phyloP scores from a whole-genome alignment of 2,888 invertebrate genomes.

The Drosophila trichaetosa region DNA sequence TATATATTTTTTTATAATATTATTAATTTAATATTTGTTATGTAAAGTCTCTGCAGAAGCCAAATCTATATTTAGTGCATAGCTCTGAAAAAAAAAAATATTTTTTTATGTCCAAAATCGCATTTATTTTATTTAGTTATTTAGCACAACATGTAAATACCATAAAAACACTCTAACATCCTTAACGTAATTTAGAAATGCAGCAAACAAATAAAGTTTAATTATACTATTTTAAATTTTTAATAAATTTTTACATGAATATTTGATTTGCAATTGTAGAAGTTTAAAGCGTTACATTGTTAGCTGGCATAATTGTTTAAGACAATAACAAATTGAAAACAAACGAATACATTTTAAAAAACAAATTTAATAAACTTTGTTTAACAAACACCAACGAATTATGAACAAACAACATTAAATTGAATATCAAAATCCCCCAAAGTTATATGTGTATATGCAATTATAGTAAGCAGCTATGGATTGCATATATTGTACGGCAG shows the following conservation, averaged over 20 bases:
- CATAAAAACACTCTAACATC: slow-evolving; percentile 10
- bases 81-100: slow-evolving; percentile 35
- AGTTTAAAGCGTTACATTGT: slow-evolving; percentile 56
- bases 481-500: slow-evolving; percentile 12
- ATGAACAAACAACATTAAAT: slow-evolving; percentile 21
- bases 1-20: slow-evolving; percentile 12
- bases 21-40: slow-evolving; percentile 25
- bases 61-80: slow-evolving; percentile 70
- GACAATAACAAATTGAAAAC: slow-evolving; percentile 74
- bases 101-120: slow-evolving; percentile 59
- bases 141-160: slow-evolving; percentile 63
- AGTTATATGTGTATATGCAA: slow-evolving; percentile 16
- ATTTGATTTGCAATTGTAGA: slow-evolving; percentile 27
- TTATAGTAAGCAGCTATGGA: slow-evolving; percentile 27
- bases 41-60: slow-evolving; percentile 69
- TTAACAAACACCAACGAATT: slow-evolving; percentile 55
- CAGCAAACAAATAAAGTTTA: slow-evolving; percentile 7
- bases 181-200: slow-evolving; percentile 12
- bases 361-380: slow-evolving; percentile 39
- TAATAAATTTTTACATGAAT: slow-evolving; percentile 18
- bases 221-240: slow-evolving; percentile 13
- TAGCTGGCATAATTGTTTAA: slow-evolving; percentile 78
- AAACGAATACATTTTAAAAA: slow-evolving; percentile 19
- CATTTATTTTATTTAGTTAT: slow-evolving; percentile 70
- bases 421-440: slow-evolving; percentile 3